Percentiles rank a stretch among this genome's conserved stretches.
These are phyloP conservation scores for Acronicta leporina DNA, from an alignment of 2,888 invertebrate species.

Conservation along the genomic window DNA sequence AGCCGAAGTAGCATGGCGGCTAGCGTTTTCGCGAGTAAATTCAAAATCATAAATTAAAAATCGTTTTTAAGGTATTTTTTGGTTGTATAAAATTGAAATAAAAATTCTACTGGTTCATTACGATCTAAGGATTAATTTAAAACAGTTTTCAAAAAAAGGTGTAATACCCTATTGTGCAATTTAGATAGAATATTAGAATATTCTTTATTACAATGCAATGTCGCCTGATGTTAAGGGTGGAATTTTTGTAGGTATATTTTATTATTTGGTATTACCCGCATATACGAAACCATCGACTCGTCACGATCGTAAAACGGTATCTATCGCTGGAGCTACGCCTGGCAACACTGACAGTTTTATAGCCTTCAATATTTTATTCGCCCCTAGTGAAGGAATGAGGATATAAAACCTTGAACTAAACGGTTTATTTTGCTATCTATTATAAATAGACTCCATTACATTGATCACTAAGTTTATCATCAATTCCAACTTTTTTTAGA, in stretches of 20 bases:
- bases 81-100: too few species aligned
- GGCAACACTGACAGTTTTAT: constrained; percentile 52
- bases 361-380: constrained; percentile 54
- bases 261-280: constrained; percentile 9
- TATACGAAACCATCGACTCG: constrained; percentile 19
- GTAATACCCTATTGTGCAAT: too few species aligned
- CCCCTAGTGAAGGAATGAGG: constrained; percentile 27
- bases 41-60: too few species aligned
- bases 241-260: neutral
- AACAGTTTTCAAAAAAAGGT: too few species aligned
- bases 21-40: too few species aligned
- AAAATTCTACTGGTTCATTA: too few species aligned
- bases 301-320: constrained; percentile 48
- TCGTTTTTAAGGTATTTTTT: too few species aligned
- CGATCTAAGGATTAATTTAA: too few species aligned
- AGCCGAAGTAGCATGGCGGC: too few species aligned
- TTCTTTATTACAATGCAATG: too few species aligned
- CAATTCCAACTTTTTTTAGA: too few species aligned
- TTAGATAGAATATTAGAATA: too few species aligned
- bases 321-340: constrained; percentile 40
- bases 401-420: constrained; percentile 27
- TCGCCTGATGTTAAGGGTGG: neutral
- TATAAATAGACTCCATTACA: constrained; percentile 29
- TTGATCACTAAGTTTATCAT: constrained; percentile 4
- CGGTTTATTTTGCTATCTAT: constrained; percentile 24